These are phyloP conservation scores for Dasypogon diadema DNA, from an alignment of 2,888 invertebrate genomes.

Conservation along the genomic window DNA sequence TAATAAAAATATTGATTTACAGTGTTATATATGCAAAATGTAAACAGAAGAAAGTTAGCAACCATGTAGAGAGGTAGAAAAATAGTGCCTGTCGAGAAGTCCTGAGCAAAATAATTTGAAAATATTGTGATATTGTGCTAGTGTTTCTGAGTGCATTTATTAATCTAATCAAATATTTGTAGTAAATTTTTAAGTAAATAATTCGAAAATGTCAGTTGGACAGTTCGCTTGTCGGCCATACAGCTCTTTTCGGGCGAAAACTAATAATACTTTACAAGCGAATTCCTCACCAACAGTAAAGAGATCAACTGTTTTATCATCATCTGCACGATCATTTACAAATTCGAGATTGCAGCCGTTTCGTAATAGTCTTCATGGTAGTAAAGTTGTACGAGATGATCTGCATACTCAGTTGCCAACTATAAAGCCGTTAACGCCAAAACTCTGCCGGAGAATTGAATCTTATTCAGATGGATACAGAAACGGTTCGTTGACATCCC, in stretches of 20 bases:
- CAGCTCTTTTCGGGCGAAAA: slow-evolving; percentile 66
- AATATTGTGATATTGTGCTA: slow-evolving; percentile 27
- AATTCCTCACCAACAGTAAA: slow-evolving; percentile 56
- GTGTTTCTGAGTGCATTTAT: slow-evolving; percentile 13
- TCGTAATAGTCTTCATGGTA: slow-evolving; percentile 65
- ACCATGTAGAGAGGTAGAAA: background rate
- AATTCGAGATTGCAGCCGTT: slow-evolving; percentile 64
- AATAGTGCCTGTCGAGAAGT: background rate
- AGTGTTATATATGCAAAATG: slow-evolving; percentile 9
- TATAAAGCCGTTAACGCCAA: slow-evolving; percentile 67
- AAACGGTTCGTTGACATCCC: slow-evolving; percentile 53
- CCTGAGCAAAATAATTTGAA: background rate
- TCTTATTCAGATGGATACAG: slow-evolving; percentile 57
- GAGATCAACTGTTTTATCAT: slow-evolving; percentile 51
- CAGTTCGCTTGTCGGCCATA: slow-evolving; percentile 66
- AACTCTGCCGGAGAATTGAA: slow-evolving; percentile 66
- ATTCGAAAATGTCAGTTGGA: slow-evolving; percentile 66
- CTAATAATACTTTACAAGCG: slow-evolving; percentile 51
- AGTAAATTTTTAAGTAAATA: background rate
- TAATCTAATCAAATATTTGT: background rate
- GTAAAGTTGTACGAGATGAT: slow-evolving; percentile 20
- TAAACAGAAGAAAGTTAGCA: slow-evolving; percentile 27
- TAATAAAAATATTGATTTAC: background rate
- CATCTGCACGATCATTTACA: slow-evolving; percentile 58
- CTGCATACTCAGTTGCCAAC: slow-evolving; percentile 37